phyloP scores from a whole-genome alignment of 2,113 vertebrate genomes.

The Podilymbus podiceps region DNA sequence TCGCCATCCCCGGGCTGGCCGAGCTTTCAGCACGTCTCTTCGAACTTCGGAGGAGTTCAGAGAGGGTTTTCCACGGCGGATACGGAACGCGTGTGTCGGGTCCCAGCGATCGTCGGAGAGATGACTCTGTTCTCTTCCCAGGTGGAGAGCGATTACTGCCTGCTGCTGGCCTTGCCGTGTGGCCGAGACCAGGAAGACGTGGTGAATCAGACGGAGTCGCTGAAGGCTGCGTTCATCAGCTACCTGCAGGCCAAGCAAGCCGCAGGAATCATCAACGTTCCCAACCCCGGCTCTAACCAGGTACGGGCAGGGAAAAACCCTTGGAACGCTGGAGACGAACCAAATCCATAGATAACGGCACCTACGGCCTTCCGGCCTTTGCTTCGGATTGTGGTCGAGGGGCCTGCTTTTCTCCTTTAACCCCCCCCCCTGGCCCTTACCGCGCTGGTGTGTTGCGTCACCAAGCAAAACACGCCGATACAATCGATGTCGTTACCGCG shows the following conservation, averaged over 20 bases:
- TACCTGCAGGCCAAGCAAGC: conserved; percentile 98
- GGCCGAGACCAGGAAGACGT: conserved; percentile 97
- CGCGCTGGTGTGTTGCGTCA: not conserved
- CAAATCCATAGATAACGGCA: rapidly evolving
- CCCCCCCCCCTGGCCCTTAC: rapidly evolving
- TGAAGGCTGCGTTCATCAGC: conserved; percentile 96
- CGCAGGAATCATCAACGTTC: conserved; percentile 97
- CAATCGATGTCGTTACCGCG: rapidly evolving
- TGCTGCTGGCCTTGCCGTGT: conserved; percentile 93
- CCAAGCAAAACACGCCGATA: rapidly evolving
- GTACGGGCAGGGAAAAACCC: conserved; percentile 10
- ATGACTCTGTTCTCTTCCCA: conserved; percentile 32
- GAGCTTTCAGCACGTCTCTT: not conserved
- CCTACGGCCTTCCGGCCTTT: rapidly evolving
- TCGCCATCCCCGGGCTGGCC: rapidly evolving
- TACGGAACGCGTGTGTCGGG: not conserved
- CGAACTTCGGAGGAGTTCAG: not conserved
- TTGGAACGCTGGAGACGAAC: not conserved
- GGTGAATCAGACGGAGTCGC: conserved; percentile 92
- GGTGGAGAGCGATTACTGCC: conserved; percentile 97
- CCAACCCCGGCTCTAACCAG: conserved; percentile 98
- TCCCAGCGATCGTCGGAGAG: no score
- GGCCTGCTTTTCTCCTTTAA: no score
- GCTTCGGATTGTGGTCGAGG: rapidly evolving
- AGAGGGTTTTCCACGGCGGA: not conserved